A percentile compares a stretch with the other conserved stretches of the same genome.
These are phyloP conservation scores for Dipodomys ordii DNA, from an alignment of 2,113 vertebrate species.

Conservation along the genomic window DNA sequence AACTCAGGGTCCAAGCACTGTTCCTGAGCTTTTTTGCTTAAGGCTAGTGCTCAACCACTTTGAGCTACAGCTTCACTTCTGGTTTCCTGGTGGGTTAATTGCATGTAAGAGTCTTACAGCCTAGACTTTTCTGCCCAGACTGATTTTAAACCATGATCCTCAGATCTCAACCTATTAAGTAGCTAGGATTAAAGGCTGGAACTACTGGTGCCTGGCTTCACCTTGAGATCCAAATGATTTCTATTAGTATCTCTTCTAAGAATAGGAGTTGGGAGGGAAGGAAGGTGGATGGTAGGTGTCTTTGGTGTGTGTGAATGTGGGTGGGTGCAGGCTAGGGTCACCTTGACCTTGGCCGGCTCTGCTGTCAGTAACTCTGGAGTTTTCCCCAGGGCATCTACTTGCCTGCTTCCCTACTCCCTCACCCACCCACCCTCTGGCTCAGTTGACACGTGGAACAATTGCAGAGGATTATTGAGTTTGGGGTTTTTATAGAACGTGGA, in stretches of 20 bases:
- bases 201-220: background rate
- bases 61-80: too few relatives aligned
- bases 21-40: too few relatives aligned
- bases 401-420: background rate
- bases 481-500: constrained; percentile 48
- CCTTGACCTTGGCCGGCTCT: background rate
- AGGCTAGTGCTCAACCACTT: too few relatives aligned
- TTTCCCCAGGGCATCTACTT: background rate
- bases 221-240: background rate
- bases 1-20: too few relatives aligned
- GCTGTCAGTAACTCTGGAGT: background rate
- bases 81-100: too few relatives aligned
- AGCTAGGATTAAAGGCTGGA: background rate
- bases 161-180: too few relatives aligned
- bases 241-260: background rate
- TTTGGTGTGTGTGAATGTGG: background rate
- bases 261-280: background rate
- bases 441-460: constrained; percentile 30
- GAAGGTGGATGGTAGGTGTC: background rate
- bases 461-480: constrained; percentile 42
- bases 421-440: background rate
- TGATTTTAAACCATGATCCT: too few relatives aligned
- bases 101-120: too few relatives aligned
- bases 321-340: accelerated
- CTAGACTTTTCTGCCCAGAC: too few relatives aligned